Evolutionary conservation across 2,113 vertebrate genomes (phyloP).

Genomic region (Ranitomeya imitator): DNA sequence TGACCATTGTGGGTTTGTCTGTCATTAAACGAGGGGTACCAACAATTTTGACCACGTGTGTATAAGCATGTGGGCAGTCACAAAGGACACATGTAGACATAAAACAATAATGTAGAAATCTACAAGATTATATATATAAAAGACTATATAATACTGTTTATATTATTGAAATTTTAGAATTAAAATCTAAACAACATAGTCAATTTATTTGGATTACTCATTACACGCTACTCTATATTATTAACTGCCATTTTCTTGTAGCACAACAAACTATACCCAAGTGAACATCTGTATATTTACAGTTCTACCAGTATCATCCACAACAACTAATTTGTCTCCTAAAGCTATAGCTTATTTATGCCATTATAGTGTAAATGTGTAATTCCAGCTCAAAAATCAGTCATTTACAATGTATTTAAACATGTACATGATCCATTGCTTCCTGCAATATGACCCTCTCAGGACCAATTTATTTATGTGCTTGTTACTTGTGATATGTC

Average conservation of each 20-base stretch:
- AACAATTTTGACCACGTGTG: no score
- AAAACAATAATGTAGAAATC: no score
- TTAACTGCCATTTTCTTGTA: neutral
- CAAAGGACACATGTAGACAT: no score
- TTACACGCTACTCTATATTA: neutral
- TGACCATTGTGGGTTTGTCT: no score
- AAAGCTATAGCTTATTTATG: neutral
- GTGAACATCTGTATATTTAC: neutral
- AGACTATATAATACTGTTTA: no score
- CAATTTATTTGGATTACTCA: neutral
- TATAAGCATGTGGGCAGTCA: no score
- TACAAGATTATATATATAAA: no score
- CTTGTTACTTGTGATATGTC: constrained; percentile 4
- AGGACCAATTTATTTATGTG: constrained; percentile 38
- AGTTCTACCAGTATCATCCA: neutral
- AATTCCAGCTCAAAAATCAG: neutral
- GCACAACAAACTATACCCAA: neutral
- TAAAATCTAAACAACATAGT: neutral
- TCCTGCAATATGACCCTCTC: constrained; percentile 1
- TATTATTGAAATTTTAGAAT: neutral
- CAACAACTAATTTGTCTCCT: neutral
- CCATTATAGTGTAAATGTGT: constrained; percentile 19
- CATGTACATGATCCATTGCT: constrained; percentile 13
- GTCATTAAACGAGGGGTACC: no score
- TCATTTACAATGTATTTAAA: constrained; percentile 13